Evolutionary conservation across 2,888 invertebrate genomes (phyloP).

Genomic region (Lymantria dispar): DNA sequence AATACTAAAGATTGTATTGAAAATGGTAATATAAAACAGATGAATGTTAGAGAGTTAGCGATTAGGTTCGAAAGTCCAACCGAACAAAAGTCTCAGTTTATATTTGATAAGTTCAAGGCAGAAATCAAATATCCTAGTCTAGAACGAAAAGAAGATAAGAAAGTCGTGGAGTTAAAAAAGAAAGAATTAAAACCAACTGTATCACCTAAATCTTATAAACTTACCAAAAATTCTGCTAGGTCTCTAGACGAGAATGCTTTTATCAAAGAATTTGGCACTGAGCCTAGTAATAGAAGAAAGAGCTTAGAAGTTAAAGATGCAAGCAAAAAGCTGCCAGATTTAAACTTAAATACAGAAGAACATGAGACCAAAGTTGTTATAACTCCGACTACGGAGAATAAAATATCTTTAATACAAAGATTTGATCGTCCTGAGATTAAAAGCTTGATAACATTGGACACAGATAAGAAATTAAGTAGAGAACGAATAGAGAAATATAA

Average conservation of each 20-base stretch:
- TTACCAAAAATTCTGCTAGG: conserved; percentile 84
- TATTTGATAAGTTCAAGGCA: conserved; percentile 77
- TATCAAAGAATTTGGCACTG: conserved; percentile 84
- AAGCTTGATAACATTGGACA: conserved; percentile 61
- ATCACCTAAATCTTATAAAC: conserved; percentile 80
- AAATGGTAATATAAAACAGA: conserved; percentile 62
- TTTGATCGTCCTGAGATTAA: conserved; percentile 62
- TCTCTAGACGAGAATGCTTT: conserved; percentile 90
- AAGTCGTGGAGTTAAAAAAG: conserved; percentile 43
- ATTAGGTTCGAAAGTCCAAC: conserved; percentile 85
- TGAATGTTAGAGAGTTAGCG: conserved; percentile 84
- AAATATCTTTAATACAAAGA: conserved; percentile 82
- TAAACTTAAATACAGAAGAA: conserved; percentile 65
- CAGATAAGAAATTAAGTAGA: conserved; percentile 85
- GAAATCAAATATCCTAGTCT: conserved; percentile 66
- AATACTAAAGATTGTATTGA: conserved; percentile 40
- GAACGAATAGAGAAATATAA: conserved; percentile 88
- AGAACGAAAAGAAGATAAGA: conserved; percentile 55
- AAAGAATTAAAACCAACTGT: conserved; percentile 32
- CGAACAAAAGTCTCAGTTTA: conserved; percentile 80
- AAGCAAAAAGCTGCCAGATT: conserved; percentile 78
- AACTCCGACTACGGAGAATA: conserved; percentile 84
- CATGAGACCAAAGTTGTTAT: conserved; percentile 57
- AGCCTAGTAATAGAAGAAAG: conserved; percentile 77
- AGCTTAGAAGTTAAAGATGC: conserved; percentile 84